Base-by-base conservation (phyloP, 1,140 invertebrate species). In the Agrilus planipennis region DNA sequence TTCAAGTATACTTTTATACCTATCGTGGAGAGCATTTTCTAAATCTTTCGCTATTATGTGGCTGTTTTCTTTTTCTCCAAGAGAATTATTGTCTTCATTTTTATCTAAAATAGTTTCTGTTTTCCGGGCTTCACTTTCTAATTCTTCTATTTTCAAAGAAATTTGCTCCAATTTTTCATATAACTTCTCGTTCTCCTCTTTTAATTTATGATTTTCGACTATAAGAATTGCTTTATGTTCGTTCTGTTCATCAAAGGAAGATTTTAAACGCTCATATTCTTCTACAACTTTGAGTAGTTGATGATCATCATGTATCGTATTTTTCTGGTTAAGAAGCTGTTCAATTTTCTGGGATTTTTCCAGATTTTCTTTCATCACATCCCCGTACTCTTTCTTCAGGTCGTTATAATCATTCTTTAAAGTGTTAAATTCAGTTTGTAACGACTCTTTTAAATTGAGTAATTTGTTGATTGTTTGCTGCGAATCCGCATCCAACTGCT, bases 401-500 rank as follows among this genome's bases (percentile, higher is more conserved):
- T 63, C 60, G 37, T 70, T 62, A 28, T 74, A 68, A 4, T 14
- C 15, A 20, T 5, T 36, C 17, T 36, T 18, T n/a, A n/a, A n/a
- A n/a, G n/a, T n/a, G n/a, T n/a, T n/a, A n/a, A n/a, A n/a, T 48
- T 77, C 72, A 14, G 61, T 50, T 52, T 68, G 68, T 1, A 79
- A 52, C 10, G 65, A 53, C 48, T 72, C 70, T 36, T 51, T 55
- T 34, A 60, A 52, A 14, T 29, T 43, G 7, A 62, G 45, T 15
- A 61, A 34, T 43, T 59, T 52, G 16, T 51, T 49, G 4, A 52
- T 52, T 22, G 55, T 61, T 32, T 50, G 42, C 40, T 61, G 57
- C 36, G 55, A 52, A 39, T 62, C 57, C 11, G 29, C 12, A 44
- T 62, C 60, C 2, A 62, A 40, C 39, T 60, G 53, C 12, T 61